Percentiles rank a stretch among this genome's conserved stretches.
Conservation (phyloP, 2,888 invertebrate genomes). For the Frankliniella fusca region DNA sequence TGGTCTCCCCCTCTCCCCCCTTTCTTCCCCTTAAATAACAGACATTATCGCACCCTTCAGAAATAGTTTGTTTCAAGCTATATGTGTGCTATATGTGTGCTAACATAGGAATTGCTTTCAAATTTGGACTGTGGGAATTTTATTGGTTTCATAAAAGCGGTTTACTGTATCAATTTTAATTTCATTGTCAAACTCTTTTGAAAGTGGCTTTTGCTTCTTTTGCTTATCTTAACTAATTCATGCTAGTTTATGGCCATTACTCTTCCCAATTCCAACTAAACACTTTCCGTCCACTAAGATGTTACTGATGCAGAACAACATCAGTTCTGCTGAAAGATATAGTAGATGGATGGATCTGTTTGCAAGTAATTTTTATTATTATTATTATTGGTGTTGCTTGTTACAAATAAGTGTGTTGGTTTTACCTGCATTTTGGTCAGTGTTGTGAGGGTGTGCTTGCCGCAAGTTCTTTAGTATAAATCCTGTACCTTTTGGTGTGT, state of each 20-base stretch:
- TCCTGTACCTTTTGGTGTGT: not conserved
- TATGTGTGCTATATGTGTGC: conserved; percentile 17
- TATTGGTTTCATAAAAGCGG: not conserved
- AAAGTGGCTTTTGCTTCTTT: too few relatives aligned
- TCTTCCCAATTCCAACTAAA: too few relatives aligned
- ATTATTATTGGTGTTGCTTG: not conserved
- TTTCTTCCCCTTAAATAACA: not conserved
- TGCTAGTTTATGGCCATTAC: too few relatives aligned
- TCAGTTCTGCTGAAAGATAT: too few relatives aligned
- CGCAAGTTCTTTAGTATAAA: not conserved
- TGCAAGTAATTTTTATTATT: not conserved
- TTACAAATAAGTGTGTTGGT: conserved; percentile 12
- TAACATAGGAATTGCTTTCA: not conserved
- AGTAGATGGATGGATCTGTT: too few relatives aligned
- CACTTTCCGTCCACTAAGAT: too few relatives aligned
- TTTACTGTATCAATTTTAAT: too few relatives aligned
- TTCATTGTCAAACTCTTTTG: too few relatives aligned
- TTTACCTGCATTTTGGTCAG: conserved; percentile 4
- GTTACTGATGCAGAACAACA: too few relatives aligned
- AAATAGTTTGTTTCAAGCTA: conserved; percentile 9
- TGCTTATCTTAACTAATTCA: too few relatives aligned
- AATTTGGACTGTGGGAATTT: not conserved
- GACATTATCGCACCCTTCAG: not conserved
- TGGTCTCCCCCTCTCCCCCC: too few relatives aligned
- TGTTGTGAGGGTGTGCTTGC: conserved; percentile 22